Evolutionary conservation across 2,888 invertebrate species (phyloP), one percentile per base, ranked within the genome.

Genomic region (Sinopyrophorus schimmeli): DNA sequence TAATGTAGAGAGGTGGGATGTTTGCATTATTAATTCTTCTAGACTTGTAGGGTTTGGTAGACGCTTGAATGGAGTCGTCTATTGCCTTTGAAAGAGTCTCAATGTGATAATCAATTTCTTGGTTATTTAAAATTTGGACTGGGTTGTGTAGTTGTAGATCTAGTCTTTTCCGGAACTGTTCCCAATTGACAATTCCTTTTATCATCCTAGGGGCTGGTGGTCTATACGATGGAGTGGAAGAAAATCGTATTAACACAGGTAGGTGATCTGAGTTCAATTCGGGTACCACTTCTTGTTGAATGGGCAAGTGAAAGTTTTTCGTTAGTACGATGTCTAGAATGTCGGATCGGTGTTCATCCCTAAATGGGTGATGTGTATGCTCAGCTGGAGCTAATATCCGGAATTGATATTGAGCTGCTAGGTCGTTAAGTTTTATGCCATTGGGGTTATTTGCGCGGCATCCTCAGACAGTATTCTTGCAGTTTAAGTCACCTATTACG

Each of bases 11-110:
- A 6, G 32, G 32, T 9, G 32, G 32, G n/a, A 17, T 14, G 10
- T 32, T 17, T 17, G 18, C 18, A 10, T 32, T 32, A 3, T 32
- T 32, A 3, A 6, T 17, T 32, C 18, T 32, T 2, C 18, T 32
- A 17, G 17, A 17, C 9, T 32, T 32, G 18, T 32, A 32, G 9
- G 17, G 17, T 32, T 17, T 32, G n/a, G 32, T 18, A 18, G 17
- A n/a, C n/a, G 32, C 17, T 32, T 32, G 18, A 10, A 32, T 17
- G 1, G 32, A 32, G 9, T 32, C 32, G 4, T 32, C 18, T 5
- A 32, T 32, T 32, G 32, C 18, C 3, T 5, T n/a, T 32, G 32
- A 17, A 17, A 17, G 18, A 3, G 18, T 10, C 18, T 17, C 18
- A 18, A 32, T 10, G 6, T 32, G 18, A 3, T 17, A 5, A 12